Conservation (phyloP, 2,113 vertebrate species). For the Odontesthes bonariensis region DNA sequence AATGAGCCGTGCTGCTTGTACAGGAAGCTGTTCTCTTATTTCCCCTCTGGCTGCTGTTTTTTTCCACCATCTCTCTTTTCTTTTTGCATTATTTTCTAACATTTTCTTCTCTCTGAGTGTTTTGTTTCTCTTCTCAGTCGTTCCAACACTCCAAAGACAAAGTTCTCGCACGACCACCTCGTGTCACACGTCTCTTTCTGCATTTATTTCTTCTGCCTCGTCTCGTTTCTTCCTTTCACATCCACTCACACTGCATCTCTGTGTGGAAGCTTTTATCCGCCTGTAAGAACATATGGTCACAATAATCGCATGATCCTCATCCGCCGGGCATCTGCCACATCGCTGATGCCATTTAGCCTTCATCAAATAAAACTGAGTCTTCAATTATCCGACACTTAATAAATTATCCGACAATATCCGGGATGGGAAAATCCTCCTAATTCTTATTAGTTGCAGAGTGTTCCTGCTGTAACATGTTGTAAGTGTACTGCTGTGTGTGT, state of each 20-base stretch:
- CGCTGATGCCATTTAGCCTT: conserved; percentile 19
- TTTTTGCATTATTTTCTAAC: conserved; percentile 29
- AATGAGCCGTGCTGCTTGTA: background rate
- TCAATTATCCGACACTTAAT: background rate
- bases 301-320: conserved; percentile 27
- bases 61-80: background rate
- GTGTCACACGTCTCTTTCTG: background rate
- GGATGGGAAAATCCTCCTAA: background rate
- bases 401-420: background rate
- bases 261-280: conserved; percentile 29
- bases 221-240: conserved; percentile 12
- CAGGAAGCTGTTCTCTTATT: conserved; percentile 27
- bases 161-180: background rate
- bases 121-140: background rate
- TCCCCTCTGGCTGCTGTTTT: conserved; percentile 19
- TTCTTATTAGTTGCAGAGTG: background rate
- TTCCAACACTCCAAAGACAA: background rate
- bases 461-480: background rate
- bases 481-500: background rate
- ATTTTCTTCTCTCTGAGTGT: conserved; percentile 26
- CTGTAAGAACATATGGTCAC: conserved; percentile 42
- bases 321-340: background rate
- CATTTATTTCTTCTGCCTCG: conserved; percentile 22
- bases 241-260: conserved; percentile 30
- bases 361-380: background rate